Evolutionary conservation across 1,140 invertebrate species (phyloP).

Genomic region (Eupristina koningsbergeri): DNA sequence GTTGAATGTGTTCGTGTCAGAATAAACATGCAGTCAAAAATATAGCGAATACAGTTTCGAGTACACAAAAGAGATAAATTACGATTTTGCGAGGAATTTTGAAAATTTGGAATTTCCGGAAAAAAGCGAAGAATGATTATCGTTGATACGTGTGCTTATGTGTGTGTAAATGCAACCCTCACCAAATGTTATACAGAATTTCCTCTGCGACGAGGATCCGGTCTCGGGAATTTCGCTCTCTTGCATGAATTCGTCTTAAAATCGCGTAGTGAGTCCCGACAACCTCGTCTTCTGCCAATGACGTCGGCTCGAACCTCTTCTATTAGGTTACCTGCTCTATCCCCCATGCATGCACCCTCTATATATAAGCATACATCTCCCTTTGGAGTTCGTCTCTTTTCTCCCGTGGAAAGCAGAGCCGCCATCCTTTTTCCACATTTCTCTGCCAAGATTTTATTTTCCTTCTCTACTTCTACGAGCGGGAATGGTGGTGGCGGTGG

Average conservation of each 20-base stretch:
- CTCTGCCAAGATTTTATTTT: conserved; percentile 55
- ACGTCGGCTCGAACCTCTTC: conserved; percentile 68
- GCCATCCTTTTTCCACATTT: conserved; percentile 52
- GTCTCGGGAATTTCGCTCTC: conserved; percentile 60
- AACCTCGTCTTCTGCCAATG: conserved; percentile 69
- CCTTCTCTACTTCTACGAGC: conserved; percentile 43
- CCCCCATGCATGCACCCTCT: conserved; percentile 42
- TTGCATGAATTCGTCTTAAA: conserved; percentile 67
- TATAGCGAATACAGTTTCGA: too few relatives aligned
- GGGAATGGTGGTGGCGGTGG: too few relatives aligned
- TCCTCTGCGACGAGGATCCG: neutral
- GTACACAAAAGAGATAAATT: too few relatives aligned
- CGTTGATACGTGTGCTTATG: conserved; percentile 8
- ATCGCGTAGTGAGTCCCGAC: conserved; percentile 64
- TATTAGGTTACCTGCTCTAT: conserved; percentile 71
- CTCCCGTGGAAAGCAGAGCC: neutral
- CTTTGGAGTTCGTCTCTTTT: conserved; percentile 39
- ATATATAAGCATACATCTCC: neutral
- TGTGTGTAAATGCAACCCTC: neutral
- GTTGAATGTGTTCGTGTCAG: too few relatives aligned
- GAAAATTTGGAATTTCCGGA: neutral
- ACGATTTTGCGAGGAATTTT: neutral
- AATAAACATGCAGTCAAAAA: too few relatives aligned
- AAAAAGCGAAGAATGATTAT: neutral
- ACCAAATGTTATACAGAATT: conserved; percentile 45